Conservation (phyloP, 2,113 vertebrate species). For the Neotoma lepida region DNA sequence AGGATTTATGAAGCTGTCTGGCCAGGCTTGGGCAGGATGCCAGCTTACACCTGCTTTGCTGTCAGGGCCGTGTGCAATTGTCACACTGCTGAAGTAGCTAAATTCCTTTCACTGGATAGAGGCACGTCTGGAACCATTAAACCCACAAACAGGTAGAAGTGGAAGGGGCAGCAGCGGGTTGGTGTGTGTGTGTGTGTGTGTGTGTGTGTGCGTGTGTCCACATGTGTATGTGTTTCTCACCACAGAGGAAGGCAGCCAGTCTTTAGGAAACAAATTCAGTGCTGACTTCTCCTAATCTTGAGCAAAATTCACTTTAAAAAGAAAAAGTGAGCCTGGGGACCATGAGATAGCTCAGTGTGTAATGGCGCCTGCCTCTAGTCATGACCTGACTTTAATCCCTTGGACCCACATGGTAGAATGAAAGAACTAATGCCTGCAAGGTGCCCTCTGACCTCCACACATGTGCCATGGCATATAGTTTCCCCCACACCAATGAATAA, state of each 20-base stretch:
- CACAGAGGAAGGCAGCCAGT: too few relatives aligned
- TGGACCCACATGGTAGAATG: neutral
- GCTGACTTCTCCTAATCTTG: neutral
- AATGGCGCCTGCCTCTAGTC: neutral
- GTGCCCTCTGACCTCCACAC: neutral
- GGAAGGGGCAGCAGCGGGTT: neutral
- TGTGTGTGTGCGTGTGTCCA: neutral
- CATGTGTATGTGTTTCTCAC: too few relatives aligned
- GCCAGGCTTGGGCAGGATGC: conserved; percentile 76
- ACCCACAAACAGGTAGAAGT: neutral
- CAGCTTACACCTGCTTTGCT: conserved; percentile 82
- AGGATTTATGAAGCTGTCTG: conserved; percentile 86
- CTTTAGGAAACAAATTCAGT: conserved; percentile 45
- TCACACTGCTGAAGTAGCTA: conserved; percentile 52
- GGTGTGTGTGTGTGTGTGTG: neutral
- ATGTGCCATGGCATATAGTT: neutral
- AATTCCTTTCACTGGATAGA: conserved; percentile 60
- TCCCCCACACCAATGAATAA: neutral
- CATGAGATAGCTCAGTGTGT: neutral
- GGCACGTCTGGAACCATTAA: neutral
- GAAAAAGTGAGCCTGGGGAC: neutral
- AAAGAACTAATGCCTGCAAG: neutral
- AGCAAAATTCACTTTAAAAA: conserved; percentile 36
- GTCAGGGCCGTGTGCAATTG: conserved; percentile 50
- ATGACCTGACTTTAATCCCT: neutral